Evolutionary conservation across 2,113 vertebrate genomes (phyloP).

Genomic region (Neotoma lepida): DNA sequence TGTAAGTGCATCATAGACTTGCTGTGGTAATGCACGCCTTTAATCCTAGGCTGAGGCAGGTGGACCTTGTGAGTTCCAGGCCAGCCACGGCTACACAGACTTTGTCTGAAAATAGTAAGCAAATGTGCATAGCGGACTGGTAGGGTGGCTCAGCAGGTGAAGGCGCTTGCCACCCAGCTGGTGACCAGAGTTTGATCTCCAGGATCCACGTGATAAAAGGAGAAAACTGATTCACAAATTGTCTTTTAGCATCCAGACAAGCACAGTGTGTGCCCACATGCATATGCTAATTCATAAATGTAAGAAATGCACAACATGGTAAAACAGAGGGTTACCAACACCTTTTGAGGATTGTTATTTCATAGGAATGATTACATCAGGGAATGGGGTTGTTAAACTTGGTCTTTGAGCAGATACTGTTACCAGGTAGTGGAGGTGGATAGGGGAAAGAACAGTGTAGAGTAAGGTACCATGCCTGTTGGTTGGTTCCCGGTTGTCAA

Average conservation of each 20-base stretch:
- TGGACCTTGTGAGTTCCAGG: not conserved
- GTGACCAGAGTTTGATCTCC: not conserved
- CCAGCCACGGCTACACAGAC: not conserved
- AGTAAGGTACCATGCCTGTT: not conserved
- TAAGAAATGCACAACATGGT: not conserved
- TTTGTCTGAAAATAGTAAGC: not conserved
- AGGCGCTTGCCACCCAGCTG: not conserved
- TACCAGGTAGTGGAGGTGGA: not conserved
- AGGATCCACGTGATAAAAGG: not conserved
- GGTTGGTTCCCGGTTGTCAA: not conserved
- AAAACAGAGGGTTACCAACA: not conserved
- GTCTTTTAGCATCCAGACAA: too few relatives aligned
- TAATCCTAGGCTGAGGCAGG: not conserved
- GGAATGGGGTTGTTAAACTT: not conserved
- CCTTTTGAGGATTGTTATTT: not conserved
- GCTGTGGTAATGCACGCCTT: not conserved
- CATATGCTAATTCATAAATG: not conserved
- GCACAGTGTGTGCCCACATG: not conserved
- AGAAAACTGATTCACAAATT: not conserved
- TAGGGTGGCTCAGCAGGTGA: not conserved
- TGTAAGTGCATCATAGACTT: not conserved
- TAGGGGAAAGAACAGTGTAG: not conserved
- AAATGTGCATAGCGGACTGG: not conserved
- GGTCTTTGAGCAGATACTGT: not conserved
- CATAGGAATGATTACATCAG: not conserved